Conservation (phyloP, 2,113 vertebrate species). For the Ictalurus punctatus region DNA sequence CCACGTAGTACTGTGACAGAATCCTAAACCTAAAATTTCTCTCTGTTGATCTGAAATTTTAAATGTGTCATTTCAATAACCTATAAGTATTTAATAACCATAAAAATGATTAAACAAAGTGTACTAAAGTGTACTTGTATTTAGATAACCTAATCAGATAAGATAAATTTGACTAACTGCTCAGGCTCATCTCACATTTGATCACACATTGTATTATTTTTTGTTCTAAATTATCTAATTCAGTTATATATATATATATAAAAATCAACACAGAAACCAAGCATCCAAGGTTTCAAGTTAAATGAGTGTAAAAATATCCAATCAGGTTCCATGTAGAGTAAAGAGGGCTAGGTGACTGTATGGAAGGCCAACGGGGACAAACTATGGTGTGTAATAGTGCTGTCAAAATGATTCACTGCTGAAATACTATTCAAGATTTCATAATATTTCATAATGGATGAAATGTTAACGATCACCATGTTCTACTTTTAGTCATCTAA, state of each 20-base stretch:
- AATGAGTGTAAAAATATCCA: not conserved
- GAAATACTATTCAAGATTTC: not conserved
- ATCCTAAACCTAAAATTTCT: not conserved
- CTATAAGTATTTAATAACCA: no score
- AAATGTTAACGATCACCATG: not conserved
- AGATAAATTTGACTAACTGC: not conserved
- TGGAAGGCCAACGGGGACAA: constrained; percentile 4
- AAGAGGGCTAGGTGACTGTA: not conserved
- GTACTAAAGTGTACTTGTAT: no score
- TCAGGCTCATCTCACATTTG: not conserved
- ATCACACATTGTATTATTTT: not conserved
- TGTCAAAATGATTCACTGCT: not conserved
- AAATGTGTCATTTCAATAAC: not conserved
- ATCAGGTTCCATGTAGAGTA: not conserved
- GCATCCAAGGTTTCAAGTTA: not conserved
- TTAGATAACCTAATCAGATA: not conserved
- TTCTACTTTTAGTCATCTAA: not conserved
- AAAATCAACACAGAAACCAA: no score
- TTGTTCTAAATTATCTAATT: no score
- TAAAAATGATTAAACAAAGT: no score
- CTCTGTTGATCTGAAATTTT: not conserved
- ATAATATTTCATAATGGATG: not conserved
- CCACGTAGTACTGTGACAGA: no score
- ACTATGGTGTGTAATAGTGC: not conserved
- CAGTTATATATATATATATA: no score